Base-by-base conservation (phyloP, 2,888 invertebrate species). In the Eristalinus sepulchralis region DNA sequence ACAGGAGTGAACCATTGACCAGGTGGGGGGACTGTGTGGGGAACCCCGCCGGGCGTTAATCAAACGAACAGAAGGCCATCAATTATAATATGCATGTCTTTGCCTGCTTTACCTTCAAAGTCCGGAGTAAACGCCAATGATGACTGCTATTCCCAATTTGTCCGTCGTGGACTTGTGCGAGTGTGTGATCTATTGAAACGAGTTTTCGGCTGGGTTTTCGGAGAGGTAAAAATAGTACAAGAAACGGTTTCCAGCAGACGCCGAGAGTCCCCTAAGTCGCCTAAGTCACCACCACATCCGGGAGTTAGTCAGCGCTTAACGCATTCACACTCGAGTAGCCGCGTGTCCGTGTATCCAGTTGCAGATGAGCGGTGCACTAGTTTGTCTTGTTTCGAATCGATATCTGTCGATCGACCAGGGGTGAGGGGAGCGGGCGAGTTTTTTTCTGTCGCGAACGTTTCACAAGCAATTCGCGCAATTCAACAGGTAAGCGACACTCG, bases 61-160 rank as follows among this genome's bases (percentile, higher is more conserved):
- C 47, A 72, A 33, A 17, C 64, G 17, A 47, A 57, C 31, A 9
- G 8, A 71, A 39, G 20, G 31, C 27, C 13, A 81, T 81, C 68
- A 64, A 73, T 68, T 47, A 59, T 27, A n/a, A n/a, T 27, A 39
- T 77, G 22, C 13, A 59, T 24, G 17, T 24, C 11, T 53, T 31
- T 24, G 64, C 53, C 57, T 62, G 39, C 60, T 67, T 67, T 78
- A 85, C 85, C 77, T 78, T 64, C 36, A 39, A 77, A 27, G 5
- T 72, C 33, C 17, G 17, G 8, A 59, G 63, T 34, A 22, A 31
- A 59, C n/a, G 31, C 27, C 27, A 5, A 27, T 2, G 33, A 63
- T 33, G 11, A 70, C 85, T 70, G 85, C 85, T 85, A 81, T 73
- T 85, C 81, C 81, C 53, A 85, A 70, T 72, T 60, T 59, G 24